Base-by-base conservation (phyloP, 2,113 vertebrate genomes). In the Vulpes lagopus region DNA sequence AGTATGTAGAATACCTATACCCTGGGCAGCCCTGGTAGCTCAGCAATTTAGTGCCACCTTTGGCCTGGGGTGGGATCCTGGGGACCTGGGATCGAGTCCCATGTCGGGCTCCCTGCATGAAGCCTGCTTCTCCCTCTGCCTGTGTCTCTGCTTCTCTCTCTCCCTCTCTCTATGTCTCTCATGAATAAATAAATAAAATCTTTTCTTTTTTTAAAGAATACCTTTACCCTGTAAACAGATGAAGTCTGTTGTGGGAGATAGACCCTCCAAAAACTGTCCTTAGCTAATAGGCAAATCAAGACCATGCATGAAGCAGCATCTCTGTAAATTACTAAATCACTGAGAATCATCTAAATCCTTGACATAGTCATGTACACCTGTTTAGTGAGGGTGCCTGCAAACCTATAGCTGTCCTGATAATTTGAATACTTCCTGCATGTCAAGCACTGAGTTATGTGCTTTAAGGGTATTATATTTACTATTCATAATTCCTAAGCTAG, bases 301-400 rank as follows among this genome's bases (percentile, higher is more conserved):
- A 85, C 11, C 43, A 59, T 43, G 19, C 4, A 60, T 80, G 3
- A 55, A 2, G 25, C 43, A 83, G 11, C 30, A 62, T 78, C 86
- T 94, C 79, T 81, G 22, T 76, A 92, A 95, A 94, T 62, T 91
- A 78, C 17, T 8, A 73, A 80, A 30, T 96, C 25, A 92, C 60
- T 74, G 76, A 81, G 60, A 94, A 96, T 78, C 17, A 94, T 30
- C n/a, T 59, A 53, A 76, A 49, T 62, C 74, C 55, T 78, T 84
- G 6, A 89, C 10, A n/a, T 60, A 79, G 15, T 87, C 57, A 69
- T 71, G 85, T 91, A 60, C 4, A 16, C 30, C 74, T 90, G 20
- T 60, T 60, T 74, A 76, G 80, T 71, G 53, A 84, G 71, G 73
- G 73, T 55, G 12, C 7, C 57, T 87, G 27, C 11, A 78, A 69